A percentile compares a stretch with the other conserved stretches of the same genome.
These are phyloP conservation scores for Apostichopus californicus DNA, from an alignment of 35 echinoderm and acorn worm genomes.

Conservation along the genomic window DNA sequence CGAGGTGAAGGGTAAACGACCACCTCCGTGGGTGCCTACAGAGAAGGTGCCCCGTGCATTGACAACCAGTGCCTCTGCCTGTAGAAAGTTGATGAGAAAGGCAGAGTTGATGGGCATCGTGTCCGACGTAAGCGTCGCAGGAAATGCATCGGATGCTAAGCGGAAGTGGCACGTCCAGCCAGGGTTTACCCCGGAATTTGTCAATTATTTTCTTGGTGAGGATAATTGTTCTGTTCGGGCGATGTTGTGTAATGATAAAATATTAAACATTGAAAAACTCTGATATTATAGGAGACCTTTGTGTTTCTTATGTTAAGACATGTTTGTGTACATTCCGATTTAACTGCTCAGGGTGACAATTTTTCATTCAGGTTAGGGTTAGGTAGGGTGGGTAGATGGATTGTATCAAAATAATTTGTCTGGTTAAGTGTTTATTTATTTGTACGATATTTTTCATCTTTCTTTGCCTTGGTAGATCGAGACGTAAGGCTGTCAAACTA, in stretches of 20 bases:
- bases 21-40: slow-evolving; percentile 80
- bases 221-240: not conserved
- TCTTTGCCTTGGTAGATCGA: slow-evolving; percentile 56
- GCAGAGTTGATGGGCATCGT: slow-evolving; percentile 88
- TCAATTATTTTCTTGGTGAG: slow-evolving; percentile 95
- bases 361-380: no score
- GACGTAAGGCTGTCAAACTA: slow-evolving; percentile 71
- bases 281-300: no score
- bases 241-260: no score
- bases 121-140: slow-evolving; percentile 55
- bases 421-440: no score
- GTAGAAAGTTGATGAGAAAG: slow-evolving; percentile 89
- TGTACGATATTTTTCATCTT: no score
- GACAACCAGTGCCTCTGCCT: slow-evolving; percentile 91
- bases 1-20: slow-evolving; percentile 54
- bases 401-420: no score
- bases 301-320: no score
- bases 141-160: slow-evolving; percentile 45
- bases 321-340: no score
- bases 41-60: slow-evolving; percentile 81
- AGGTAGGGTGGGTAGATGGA: no score
- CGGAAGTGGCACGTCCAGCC: slow-evolving; percentile 86
- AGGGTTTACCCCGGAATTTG: slow-evolving; percentile 86
- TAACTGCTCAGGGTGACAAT: no score
- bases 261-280: no score